Conservation (phyloP, 2,888 invertebrate genomes). For the Chymomyza fuscimana region DNA sequence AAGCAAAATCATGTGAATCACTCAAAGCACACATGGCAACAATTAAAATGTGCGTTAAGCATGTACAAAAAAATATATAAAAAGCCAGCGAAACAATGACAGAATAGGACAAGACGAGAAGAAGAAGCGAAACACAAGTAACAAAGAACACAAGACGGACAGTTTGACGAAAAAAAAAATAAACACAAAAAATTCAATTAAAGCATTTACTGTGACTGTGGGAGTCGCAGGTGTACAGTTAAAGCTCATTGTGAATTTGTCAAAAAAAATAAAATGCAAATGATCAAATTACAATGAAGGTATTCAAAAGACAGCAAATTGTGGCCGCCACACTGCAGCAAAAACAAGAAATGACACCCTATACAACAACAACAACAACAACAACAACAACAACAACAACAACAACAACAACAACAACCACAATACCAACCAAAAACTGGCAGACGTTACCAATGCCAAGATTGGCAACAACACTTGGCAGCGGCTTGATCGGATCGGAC, state of each 20-base stretch:
- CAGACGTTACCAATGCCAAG: not conserved
- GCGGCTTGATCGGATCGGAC: not conserved
- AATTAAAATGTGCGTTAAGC: too few relatives aligned
- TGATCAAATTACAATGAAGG: slow-evolving; percentile 10
- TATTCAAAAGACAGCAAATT: not conserved
- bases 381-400: not conserved
- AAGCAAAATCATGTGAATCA: too few relatives aligned
- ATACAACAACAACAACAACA: not conserved
- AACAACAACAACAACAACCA: too few relatives aligned
- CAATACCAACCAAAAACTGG: not conserved
- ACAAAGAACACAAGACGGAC: not conserved
- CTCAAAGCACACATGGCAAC: too few relatives aligned
- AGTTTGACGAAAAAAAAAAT: not conserved
- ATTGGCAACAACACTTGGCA: not conserved
- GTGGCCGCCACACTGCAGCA: not conserved
- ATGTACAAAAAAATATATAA: too few relatives aligned
- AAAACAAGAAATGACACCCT: not conserved
- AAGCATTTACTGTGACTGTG: slow-evolving; percentile 27
- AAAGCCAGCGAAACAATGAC: too few relatives aligned
- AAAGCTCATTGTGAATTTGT: slow-evolving; percentile 33
- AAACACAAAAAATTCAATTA: slow-evolving; percentile 45
- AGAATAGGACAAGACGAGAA: not conserved
- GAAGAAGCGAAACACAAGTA: not conserved
- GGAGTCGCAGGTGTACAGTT: slow-evolving; percentile 2
- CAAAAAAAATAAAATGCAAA: slow-evolving; percentile 25